Conservation (phyloP, 1,140 invertebrate genomes). For the Cherax destructor region DNA sequence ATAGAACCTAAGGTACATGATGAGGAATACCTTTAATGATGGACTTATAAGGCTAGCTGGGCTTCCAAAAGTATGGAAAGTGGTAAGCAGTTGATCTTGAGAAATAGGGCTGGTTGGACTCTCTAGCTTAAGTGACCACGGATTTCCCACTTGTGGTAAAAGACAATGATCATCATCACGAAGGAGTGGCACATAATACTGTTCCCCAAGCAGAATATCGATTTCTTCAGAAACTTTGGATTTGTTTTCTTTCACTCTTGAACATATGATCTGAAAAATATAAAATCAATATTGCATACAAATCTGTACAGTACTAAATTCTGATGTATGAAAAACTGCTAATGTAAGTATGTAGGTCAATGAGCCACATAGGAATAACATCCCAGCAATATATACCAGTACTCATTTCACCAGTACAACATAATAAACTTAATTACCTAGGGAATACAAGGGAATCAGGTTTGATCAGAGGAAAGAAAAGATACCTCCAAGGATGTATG, state of each 20-base stretch:
- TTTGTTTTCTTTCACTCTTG: slow-evolving; percentile 76
- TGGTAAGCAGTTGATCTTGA: slow-evolving; percentile 30
- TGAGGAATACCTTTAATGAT: slow-evolving; percentile 80
- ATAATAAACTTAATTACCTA: too few species aligned
- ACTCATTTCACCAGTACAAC: too few species aligned
- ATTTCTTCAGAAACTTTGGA: slow-evolving; percentile 79
- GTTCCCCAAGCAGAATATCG: slow-evolving; percentile 80
- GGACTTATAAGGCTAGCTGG: slow-evolving; percentile 81
- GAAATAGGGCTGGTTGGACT: slow-evolving; percentile 2
- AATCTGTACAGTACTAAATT: too few species aligned
- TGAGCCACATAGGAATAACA: too few species aligned
- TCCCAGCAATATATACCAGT: too few species aligned
- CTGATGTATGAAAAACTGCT: too few species aligned
- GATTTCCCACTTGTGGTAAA: slow-evolving; percentile 78
- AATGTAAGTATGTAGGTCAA: too few species aligned
- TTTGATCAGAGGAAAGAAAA: too few species aligned
- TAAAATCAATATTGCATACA: neutral
- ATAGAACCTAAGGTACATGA: neutral
- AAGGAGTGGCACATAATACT: slow-evolving; percentile 90
- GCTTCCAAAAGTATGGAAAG: slow-evolving; percentile 44
- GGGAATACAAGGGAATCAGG: too few species aligned
- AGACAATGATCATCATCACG: slow-evolving; percentile 84
- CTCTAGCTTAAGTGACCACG: slow-evolving; percentile 74
- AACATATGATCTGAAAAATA: slow-evolving; percentile 48
- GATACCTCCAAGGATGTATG: too few species aligned